phyloP scores from a whole-genome alignment of 2,113 vertebrate genomes.

The Psammodynastes pulverulentus region DNA sequence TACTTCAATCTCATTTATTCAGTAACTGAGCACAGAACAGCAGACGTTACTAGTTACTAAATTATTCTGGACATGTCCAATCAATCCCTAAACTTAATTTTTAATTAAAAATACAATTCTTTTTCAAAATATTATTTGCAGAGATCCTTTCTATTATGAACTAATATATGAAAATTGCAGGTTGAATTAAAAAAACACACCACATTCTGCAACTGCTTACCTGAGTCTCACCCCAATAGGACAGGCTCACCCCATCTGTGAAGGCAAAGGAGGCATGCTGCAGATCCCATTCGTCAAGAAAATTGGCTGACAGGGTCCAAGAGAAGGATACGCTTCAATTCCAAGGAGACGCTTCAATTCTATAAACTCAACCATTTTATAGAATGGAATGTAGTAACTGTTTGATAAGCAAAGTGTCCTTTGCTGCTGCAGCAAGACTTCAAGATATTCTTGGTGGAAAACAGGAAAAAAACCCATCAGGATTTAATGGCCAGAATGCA shows the following conservation, averaged over 20 bases:
- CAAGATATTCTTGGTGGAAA: background rate
- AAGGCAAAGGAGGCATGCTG: background rate
- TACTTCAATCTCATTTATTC: background rate
- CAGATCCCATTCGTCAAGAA: background rate
- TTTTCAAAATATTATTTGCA: background rate
- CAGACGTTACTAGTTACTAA: background rate
- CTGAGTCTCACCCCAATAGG: background rate
- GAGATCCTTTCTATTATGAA: background rate
- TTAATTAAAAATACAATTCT: background rate
- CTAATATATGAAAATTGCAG: background rate
- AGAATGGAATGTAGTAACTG: background rate
- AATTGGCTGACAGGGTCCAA: background rate
- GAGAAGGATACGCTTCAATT: background rate
- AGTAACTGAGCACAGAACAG: background rate
- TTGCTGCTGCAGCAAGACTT: background rate
- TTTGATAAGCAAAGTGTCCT: background rate
- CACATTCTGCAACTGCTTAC: background rate
- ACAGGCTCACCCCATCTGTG: background rate
- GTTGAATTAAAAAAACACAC: background rate
- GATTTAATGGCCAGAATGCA: background rate
- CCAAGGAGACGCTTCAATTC: background rate
- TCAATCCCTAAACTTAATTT: background rate
- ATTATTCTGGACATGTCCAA: background rate
- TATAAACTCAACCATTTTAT: background rate
- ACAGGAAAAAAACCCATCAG: background rate